Evolutionary conservation across 2,797 vertebrate species (phyloP).

Genomic region (Ataeniobius toweri): DNA sequence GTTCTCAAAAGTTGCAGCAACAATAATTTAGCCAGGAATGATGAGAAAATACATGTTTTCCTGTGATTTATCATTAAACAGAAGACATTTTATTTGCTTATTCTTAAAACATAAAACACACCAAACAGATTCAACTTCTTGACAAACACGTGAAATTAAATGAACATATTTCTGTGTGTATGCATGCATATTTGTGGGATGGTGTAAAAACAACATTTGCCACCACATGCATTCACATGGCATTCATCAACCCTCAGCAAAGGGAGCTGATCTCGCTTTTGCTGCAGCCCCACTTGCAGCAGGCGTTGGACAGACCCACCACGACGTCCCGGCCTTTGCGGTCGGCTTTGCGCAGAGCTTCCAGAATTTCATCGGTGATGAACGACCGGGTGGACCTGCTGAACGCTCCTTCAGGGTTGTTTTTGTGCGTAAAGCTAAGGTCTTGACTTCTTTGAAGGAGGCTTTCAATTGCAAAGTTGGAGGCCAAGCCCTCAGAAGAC

Average conservation of each 20-base stretch:
- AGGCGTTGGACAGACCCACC: slow-evolving; percentile 84
- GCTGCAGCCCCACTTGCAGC: slow-evolving; percentile 90
- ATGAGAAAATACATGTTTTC: slow-evolving; percentile 7
- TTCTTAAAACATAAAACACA: slow-evolving; percentile 18
- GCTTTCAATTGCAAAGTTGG: slow-evolving; percentile 55
- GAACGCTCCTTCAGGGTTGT: slow-evolving; percentile 51
- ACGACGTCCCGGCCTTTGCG: slow-evolving; percentile 82
- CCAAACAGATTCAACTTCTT: slow-evolving; percentile 7
- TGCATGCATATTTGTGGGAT: slow-evolving; percentile 9
- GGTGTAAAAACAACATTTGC: slow-evolving; percentile 10
- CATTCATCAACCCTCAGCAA: slow-evolving; percentile 73
- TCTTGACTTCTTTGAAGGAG: slow-evolving; percentile 69
- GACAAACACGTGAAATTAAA: not conserved
- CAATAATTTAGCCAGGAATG: slow-evolving; percentile 3
- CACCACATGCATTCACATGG: not conserved
- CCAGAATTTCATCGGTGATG: slow-evolving; percentile 79
- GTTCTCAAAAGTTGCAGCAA: slow-evolving; percentile 11
- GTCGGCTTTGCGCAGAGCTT: slow-evolving; percentile 78
- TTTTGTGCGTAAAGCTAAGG: slow-evolving; percentile 58
- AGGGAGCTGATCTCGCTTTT: slow-evolving; percentile 89
- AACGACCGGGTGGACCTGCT: slow-evolving; percentile 71
- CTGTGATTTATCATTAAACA: slow-evolving; percentile 27
- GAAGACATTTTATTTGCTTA: slow-evolving; percentile 10
- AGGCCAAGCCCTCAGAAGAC: slow-evolving; percentile 60
- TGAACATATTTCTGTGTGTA: slow-evolving; percentile 4